phyloP scores from a whole-genome alignment of 2,797 vertebrate species.

The Eremophila alpestris region DNA sequence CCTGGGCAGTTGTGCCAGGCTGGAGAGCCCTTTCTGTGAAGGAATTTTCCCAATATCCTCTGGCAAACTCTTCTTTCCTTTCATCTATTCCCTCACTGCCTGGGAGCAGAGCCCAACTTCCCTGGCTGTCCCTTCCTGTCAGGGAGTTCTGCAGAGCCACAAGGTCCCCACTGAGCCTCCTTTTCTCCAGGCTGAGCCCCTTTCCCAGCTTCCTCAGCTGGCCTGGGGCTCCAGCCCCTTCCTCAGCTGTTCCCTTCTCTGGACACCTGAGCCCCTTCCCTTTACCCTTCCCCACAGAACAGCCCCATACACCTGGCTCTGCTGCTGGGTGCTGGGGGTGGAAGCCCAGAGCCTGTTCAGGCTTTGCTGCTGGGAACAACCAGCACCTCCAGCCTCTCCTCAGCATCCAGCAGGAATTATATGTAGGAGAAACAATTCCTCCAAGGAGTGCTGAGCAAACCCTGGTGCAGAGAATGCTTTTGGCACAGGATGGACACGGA shows the following conservation, averaged over 20 bases:
- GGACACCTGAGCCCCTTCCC: background rate
- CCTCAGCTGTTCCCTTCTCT: background rate
- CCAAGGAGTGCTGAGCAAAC: background rate
- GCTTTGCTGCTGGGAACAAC: background rate
- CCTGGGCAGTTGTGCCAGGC: background rate
- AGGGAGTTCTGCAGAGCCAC: background rate
- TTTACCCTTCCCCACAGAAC: background rate
- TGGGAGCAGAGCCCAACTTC: background rate
- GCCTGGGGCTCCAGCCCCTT: background rate
- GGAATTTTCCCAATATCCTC: background rate
- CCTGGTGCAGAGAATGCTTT: background rate
- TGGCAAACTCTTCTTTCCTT: background rate
- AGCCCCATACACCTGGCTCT: fast-evolving
- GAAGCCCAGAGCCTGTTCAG: background rate
- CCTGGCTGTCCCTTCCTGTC: fast-evolving
- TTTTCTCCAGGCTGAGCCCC: background rate
- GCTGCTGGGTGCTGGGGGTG: background rate
- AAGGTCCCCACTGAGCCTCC: background rate
- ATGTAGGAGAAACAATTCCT: background rate
- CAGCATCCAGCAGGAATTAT: background rate
- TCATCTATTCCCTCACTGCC: background rate
- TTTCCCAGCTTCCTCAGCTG: background rate
- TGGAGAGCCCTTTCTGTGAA: background rate
- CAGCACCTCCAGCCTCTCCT: background rate
- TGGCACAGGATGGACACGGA: background rate